Base-by-base conservation (phyloP, 2,113 vertebrate genomes). In the Vombatus ursinus region DNA sequence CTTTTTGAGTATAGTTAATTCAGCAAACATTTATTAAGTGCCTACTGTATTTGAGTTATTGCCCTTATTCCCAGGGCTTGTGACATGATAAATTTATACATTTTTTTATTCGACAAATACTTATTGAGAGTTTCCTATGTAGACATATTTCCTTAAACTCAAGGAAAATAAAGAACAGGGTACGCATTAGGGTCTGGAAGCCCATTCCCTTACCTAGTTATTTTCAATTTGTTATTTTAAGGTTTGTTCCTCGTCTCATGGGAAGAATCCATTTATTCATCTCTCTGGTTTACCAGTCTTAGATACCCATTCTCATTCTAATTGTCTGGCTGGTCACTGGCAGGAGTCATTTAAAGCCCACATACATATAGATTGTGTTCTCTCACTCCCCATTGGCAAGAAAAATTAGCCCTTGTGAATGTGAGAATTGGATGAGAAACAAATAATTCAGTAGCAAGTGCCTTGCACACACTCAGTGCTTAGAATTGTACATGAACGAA, bases 241-340 rank as follows among this genome's bases (percentile, higher is more conserved):
- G 47, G 93, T 19, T 93, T 31, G 0, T 0, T 93, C 68, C 50
- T 92, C 54, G 50, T 89, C 48, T 91, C 53, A 6, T 92, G 51
- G 93, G 50, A 93, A 96, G 47, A 61, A 9, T 92, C 24, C 94
- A 49, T 90, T 89, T 95, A 68, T 51, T 24, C 7, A 57, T 90
- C 61, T 95, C 53, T 93, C 50, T 19, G 50, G 94, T 89, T n/a
- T n/a, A n/a, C n/a, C n/a, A 96, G 31, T 53, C 92, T 22, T 91
- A 49, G 37, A 90, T 44, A 90, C n/a, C 68, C 0, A 94, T 57
- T 84, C 28, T 25, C n/a, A 52, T 96, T 28, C 91, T 92, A 52
- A 77, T 50, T 51, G 53, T 51, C 57, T 48, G 51, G 48, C 90
- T n/a, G 11, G 26, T 91, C 31, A 92, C 23, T 3, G 44, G 50